phyloP scores from a whole-genome alignment of 1,140 invertebrate genomes.

The Pseudoatta argentina region DNA sequence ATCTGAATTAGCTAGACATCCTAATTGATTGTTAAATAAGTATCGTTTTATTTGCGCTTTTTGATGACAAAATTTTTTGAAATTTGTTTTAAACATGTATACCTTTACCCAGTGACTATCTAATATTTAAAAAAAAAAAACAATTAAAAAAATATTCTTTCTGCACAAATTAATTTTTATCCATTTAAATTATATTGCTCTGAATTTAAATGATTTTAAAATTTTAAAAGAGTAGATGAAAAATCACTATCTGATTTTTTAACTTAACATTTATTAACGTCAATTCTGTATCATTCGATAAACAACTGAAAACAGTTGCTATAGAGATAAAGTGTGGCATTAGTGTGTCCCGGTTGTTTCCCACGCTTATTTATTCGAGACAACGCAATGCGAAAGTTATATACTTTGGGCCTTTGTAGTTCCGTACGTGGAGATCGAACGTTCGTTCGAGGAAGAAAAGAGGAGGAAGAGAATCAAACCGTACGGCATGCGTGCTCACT shows the following conservation, averaged over 20 bases:
- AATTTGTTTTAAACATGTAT: not conserved
- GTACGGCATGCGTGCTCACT: conserved; percentile 44
- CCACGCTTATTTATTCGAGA: conserved; percentile 51
- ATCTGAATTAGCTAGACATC: conserved; percentile 31
- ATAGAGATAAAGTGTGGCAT: conserved; percentile 16
- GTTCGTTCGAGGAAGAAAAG: conserved; percentile 5
- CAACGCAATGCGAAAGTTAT: conserved; percentile 46
- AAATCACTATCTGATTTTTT: not conserved
- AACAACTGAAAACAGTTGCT: not conserved
- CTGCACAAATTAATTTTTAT: not conserved
- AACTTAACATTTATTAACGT: not conserved
- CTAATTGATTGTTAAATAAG: conserved; percentile 52
- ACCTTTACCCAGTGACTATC: not conserved
- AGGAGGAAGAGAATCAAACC: conserved; percentile 41
- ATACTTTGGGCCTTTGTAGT: conserved; percentile 48
- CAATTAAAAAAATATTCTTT: not conserved
- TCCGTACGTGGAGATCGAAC: conserved; percentile 48
- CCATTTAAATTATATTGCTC: not conserved
- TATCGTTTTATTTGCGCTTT: not conserved
- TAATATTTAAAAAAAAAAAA: not conserved
- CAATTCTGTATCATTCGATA: not conserved
- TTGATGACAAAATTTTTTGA: conserved; percentile 15
- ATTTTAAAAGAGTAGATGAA: not conserved
- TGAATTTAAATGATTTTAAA: not conserved
- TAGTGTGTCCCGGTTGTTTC: conserved; percentile 24